Evolutionary conservation across 2,113 vertebrate genomes (phyloP).

Genomic region (Mormyrus iriodes): DNA sequence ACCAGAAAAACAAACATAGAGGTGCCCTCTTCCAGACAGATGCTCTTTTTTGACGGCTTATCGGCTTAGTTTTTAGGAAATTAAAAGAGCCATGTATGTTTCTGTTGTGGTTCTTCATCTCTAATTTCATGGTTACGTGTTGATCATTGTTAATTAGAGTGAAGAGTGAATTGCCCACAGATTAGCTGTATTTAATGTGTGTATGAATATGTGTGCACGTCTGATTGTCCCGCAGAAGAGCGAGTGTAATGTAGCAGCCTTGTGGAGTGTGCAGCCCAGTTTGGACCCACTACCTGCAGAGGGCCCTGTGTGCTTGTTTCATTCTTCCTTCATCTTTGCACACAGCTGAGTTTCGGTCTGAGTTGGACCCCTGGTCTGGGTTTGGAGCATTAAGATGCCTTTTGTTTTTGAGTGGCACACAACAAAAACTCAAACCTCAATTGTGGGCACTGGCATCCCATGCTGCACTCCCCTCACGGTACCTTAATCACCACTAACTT

Average conservation of each 20-base stretch:
- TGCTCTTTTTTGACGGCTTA: not conserved
- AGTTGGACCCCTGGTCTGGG: slow-evolving; percentile 24
- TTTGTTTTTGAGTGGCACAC: not conserved
- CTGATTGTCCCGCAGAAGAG: not conserved
- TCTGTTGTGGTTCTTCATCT: slow-evolving; percentile 31
- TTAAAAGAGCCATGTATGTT: not conserved
- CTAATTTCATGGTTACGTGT: not conserved
- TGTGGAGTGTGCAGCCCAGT: not conserved
- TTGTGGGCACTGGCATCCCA: not conserved
- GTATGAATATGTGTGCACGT: not conserved
- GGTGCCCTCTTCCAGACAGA: not conserved
- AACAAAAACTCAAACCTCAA: not conserved
- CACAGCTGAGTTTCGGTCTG: slow-evolving; percentile 21
- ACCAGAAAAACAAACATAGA: not conserved
- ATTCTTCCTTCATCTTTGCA: not conserved
- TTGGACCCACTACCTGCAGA: not conserved
- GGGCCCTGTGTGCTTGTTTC: not conserved
- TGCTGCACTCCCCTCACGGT: not conserved
- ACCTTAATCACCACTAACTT: not conserved
- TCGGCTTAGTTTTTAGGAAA: not conserved
- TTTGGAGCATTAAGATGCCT: not conserved
- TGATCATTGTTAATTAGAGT: not conserved
- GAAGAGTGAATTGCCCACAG: not conserved
- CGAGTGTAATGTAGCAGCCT: not conserved
- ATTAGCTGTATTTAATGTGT: not conserved